Base-by-base conservation (phyloP, 2,888 invertebrate species). In the Lasius fuliginosus region DNA sequence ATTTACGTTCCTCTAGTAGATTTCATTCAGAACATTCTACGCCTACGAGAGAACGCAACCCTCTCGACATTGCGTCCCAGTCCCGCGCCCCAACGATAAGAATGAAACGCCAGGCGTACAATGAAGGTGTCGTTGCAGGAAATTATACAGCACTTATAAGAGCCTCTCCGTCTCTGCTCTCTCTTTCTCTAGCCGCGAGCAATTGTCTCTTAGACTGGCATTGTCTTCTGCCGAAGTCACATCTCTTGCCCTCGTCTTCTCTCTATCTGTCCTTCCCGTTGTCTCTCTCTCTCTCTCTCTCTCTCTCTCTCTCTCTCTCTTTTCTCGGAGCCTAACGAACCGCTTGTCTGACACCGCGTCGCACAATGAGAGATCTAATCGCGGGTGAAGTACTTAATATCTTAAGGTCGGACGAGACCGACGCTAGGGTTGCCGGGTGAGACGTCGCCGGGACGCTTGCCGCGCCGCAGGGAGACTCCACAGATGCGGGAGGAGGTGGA, bases 101-200 rank as follows among this genome's bases (percentile, higher is more conserved):
- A 94, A 94, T 94, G 93, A 93, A 93, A 93, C 91, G 94, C 91
- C 90, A 89, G 89, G 88, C 89, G 92, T 90, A 95, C 95, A 95
- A 95, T 95, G 95, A 94, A 95, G 95, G 95, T 94, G 95, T 95
- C 95, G 95, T 95, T 94, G 95, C 95, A 95, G 95, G 95, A 95
- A 95, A 95, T 95, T 95, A 95, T 95, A 95, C 95, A 94, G 94
- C 95, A 94, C 94, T 94, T 94, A 95, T 93, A 94, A 92, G 93
- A 92, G 93, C 92, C 91, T 90, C 91, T 92, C 92, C 91, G 90
- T 67, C 27, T 42, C 53, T 33, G 23, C 82, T 77, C 46, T 76
- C 77, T 62, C 88, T 75, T 46, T 74, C 83, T 69, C 71, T 84
- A 81, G 46, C 81, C 82, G 69, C 83, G 93, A 94, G 93, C 94